Percentiles rank a stretch among this genome's conserved stretches.
Conservation (phyloP, 2,888 invertebrate genomes). For the Ochlodes sylvanus region DNA sequence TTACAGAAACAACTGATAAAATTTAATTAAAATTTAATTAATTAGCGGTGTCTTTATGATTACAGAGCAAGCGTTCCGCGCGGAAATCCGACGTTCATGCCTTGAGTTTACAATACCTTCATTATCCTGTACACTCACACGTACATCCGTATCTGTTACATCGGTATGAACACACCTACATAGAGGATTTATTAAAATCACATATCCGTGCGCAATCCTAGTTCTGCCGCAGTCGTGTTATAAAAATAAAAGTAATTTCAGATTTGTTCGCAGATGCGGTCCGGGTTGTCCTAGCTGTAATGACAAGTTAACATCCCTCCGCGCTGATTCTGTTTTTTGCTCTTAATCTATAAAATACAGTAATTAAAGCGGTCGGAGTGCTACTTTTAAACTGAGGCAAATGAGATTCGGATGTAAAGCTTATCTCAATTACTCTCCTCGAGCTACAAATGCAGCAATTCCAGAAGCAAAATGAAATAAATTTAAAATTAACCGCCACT, state of each 20-base stretch:
- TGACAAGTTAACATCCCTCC: conserved; percentile 9
- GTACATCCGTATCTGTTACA: no score
- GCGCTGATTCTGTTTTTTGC: conserved; percentile 6
- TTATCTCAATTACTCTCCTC: conserved; percentile 33
- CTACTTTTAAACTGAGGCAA: conserved; percentile 27
- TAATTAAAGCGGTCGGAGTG: conserved; percentile 16
- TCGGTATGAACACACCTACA: neutral
- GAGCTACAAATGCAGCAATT: conserved; percentile 13
- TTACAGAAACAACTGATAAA: no score
- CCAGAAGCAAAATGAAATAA: neutral
- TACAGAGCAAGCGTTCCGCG: no score
- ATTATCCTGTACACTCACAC: no score
- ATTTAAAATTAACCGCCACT: conserved; percentile 13
- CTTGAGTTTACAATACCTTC: no score
- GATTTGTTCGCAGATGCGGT: neutral
- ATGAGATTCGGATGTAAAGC: conserved; percentile 32
- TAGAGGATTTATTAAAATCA: neutral
- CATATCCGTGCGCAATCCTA: neutral
- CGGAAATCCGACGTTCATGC: no score
- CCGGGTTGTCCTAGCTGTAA: neutral
- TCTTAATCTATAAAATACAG: conserved; percentile 15
- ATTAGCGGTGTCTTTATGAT: no score
- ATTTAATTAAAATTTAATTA: no score
- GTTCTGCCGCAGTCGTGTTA: conserved; percentile 1
- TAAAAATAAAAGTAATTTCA: neutral